These are phyloP conservation scores for Mastomys natalensis DNA, from an alignment of 2,113 vertebrate genomes.

Conservation along the genomic window DNA sequence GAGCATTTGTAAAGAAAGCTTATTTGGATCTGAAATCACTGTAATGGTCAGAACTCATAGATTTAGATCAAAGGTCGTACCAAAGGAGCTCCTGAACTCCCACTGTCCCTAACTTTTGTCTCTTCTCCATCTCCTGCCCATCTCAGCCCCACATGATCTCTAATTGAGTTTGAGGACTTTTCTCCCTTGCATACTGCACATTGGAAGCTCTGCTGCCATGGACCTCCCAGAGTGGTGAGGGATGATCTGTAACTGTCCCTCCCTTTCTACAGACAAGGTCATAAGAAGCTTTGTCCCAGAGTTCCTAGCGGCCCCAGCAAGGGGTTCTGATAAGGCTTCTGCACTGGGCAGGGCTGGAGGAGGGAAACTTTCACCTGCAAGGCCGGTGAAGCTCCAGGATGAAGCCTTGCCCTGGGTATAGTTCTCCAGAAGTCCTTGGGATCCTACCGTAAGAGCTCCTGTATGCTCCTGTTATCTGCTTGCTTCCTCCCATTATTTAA, in stretches of 20 bases:
- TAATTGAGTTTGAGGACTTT: neutral
- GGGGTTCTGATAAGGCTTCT: neutral
- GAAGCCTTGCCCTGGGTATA: fast-evolving
- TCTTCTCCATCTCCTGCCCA: neutral
- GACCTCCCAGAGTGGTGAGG: neutral
- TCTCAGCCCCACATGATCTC: neutral
- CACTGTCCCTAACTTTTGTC: neutral
- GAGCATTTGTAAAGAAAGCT: neutral
- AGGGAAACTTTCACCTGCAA: fast-evolving
- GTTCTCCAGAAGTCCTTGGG: neutral
- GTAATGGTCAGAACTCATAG: neutral
- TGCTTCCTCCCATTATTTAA: neutral
- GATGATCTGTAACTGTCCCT: no score
- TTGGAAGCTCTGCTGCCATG: neutral
- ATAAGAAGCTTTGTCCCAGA: neutral
- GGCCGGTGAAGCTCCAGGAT: fast-evolving
- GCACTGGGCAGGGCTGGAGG: neutral
- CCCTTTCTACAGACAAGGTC: neutral
- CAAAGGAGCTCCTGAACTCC: neutral
- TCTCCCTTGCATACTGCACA: neutral
- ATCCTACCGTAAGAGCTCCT: neutral
- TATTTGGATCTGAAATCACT: neutral
- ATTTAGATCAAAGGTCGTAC: neutral
- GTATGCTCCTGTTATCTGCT: no score
- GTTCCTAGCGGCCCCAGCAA: neutral